Percentiles rank a stretch among this genome's conserved stretches.
Conservation (phyloP, 2,888 invertebrate species). For the Zaprionus bogoriensis region DNA sequence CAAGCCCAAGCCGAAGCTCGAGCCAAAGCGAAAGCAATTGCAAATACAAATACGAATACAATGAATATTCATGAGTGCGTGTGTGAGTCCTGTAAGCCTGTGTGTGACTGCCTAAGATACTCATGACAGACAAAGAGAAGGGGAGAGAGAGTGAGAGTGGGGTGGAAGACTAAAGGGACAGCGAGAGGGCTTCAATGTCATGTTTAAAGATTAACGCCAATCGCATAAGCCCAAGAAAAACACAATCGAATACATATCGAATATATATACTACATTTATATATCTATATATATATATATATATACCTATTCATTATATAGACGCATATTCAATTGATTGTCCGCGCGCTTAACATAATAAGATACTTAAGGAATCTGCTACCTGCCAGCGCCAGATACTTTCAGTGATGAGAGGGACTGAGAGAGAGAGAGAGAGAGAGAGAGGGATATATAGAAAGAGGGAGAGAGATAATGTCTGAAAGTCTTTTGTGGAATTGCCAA, state of each 20-base stretch:
- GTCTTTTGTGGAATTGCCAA: not conserved
- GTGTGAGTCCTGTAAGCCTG: slow-evolving; percentile 7
- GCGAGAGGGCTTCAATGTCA: slow-evolving; percentile 22
- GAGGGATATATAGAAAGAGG: too few species aligned
- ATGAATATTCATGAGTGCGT: slow-evolving; percentile 69
- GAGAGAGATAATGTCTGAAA: not conserved
- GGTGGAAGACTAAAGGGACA: not conserved
- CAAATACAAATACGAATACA: slow-evolving; percentile 57
- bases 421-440: not conserved
- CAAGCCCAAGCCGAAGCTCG: slow-evolving; percentile 11
- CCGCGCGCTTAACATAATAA: slow-evolving; percentile 9
- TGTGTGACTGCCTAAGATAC: slow-evolving; percentile 62
- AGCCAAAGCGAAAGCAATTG: slow-evolving; percentile 69
- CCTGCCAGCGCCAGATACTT: slow-evolving; percentile 8
- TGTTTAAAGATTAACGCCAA: slow-evolving; percentile 58
- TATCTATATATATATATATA: too few species aligned
- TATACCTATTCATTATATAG: too few species aligned
- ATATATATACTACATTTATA: too few species aligned
- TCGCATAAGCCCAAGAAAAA: slow-evolving; percentile 22
- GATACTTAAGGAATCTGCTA: slow-evolving; percentile 27
- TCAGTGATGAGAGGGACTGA: not conserved
- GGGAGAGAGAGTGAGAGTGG: not conserved
- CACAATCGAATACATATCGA: not conserved
- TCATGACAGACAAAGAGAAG: slow-evolving; percentile 20
- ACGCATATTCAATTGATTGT: not conserved